Conservation (phyloP, 30 jellyfish, hydroid and myxozoan genomes). For the Phacellophora camtschatica region DNA sequence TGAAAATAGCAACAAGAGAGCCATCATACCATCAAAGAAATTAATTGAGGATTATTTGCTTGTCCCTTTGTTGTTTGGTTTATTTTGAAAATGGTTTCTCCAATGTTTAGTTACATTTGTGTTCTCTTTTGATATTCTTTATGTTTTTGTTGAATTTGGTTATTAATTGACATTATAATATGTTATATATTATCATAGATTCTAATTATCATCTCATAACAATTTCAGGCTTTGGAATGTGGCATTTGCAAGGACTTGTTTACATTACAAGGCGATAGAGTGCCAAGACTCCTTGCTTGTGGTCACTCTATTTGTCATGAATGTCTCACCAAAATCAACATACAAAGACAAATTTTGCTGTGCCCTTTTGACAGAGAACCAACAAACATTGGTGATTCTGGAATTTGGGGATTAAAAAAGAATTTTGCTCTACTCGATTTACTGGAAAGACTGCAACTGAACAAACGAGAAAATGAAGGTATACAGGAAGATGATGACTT, state of each 20-base stretch:
- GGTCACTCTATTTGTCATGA: slow-evolving; percentile 98
- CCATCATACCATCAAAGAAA: too few relatives aligned
- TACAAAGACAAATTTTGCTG: slow-evolving; percentile 31
- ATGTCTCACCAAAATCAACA: slow-evolving; percentile 77
- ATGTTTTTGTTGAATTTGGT: too few relatives aligned
- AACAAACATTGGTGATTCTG: slow-evolving; percentile 88
- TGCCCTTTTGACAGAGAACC: slow-evolving; percentile 97
- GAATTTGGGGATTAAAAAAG: slow-evolving; percentile 95
- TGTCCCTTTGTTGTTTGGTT: too few relatives aligned
- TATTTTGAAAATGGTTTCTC: too few relatives aligned
- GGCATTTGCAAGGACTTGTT: slow-evolving; percentile 91
- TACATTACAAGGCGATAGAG: slow-evolving; percentile 83
- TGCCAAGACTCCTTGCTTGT: slow-evolving; percentile 88
- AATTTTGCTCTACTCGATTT: slow-evolving; percentile 87
- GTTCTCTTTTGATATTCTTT: too few relatives aligned
- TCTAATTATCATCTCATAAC: not conserved
- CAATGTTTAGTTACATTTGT: too few relatives aligned
- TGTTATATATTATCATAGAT: too few relatives aligned
- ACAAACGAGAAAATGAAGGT: slow-evolving; percentile 4
- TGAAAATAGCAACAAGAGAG: too few relatives aligned
- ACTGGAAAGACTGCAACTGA: slow-evolving; percentile 74
- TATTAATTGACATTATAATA: too few relatives aligned
- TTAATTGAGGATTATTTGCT: too few relatives aligned
- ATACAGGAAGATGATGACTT: slow-evolving; percentile 24
- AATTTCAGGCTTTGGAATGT: slow-evolving; percentile 84